These are phyloP conservation scores for Drosophila heteroneura DNA, from an alignment of 2,888 invertebrate genomes.

Conservation along the genomic window DNA sequence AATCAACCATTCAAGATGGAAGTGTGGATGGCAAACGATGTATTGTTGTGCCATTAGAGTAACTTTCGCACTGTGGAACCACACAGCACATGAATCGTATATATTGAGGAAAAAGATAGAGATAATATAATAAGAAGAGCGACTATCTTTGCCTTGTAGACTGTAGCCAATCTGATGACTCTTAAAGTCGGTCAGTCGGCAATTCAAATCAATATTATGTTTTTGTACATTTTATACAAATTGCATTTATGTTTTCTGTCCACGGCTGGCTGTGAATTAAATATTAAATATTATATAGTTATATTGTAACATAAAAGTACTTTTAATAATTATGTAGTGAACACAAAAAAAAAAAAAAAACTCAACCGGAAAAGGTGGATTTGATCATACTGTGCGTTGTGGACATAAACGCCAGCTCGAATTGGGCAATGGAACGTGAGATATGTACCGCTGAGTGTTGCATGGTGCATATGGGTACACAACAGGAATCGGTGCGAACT, in stretches of 20 bases:
- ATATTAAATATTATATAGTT: background rate
- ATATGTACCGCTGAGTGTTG: slow-evolving; percentile 21
- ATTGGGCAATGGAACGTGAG: slow-evolving; percentile 60
- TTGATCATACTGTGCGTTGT: slow-evolving; percentile 19
- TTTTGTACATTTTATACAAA: background rate
- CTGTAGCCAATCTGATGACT: background rate
- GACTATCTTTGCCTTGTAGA: background rate
- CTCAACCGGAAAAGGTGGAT: background rate
- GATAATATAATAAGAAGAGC: background rate
- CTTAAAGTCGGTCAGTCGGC: background rate
- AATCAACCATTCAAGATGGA: slow-evolving; percentile 35
- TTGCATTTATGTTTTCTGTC: background rate
- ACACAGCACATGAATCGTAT: background rate
- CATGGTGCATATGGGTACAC: slow-evolving; percentile 22
- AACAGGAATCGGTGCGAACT: slow-evolving; percentile 15
- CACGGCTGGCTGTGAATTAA: background rate
- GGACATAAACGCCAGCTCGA: slow-evolving; percentile 43
- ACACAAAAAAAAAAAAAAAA: background rate
- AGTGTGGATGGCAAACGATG: slow-evolving; percentile 46
- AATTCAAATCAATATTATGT: background rate
- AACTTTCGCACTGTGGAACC: slow-evolving; percentile 38
- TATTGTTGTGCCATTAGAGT: slow-evolving; percentile 64
- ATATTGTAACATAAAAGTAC: background rate
- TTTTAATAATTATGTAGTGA: background rate
- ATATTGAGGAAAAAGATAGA: background rate